Evolutionary conservation across 2,113 vertebrate species (phyloP).

Genomic region (Nannospalax galili): DNA sequence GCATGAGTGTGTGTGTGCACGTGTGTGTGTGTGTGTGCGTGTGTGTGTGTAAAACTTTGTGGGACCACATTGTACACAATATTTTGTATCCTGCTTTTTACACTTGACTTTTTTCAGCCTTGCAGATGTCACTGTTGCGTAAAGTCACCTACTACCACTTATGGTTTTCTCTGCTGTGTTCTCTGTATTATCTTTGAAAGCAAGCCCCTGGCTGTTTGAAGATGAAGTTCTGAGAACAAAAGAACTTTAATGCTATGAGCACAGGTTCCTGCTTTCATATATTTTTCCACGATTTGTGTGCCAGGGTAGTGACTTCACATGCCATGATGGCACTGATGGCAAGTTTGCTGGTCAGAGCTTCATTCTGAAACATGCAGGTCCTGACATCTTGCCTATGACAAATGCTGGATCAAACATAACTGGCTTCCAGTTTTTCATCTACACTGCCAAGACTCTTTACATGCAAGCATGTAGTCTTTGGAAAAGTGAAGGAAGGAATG

Average conservation of each 20-base stretch:
- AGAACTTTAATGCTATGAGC: not conserved
- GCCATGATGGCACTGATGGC: too few species aligned
- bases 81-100: not conserved
- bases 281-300: not conserved
- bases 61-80: not conserved
- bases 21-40: not conserved
- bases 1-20: not conserved
- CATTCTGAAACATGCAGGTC: not conserved
- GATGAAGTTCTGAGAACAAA: not conserved
- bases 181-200: not conserved
- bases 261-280: not conserved
- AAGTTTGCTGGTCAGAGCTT: not conserved
- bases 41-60: not conserved
- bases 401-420: not conserved
- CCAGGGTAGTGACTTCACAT: not conserved
- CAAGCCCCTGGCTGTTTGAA: not conserved
- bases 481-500: not conserved
- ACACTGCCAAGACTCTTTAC: not conserved
- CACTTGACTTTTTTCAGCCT: not conserved
- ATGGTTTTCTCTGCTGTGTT: too few species aligned
- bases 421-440: not conserved
- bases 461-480: not conserved
- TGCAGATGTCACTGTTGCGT: not conserved
- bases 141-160: not conserved
- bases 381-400: not conserved